phyloP scores from a whole-genome alignment of 2,888 invertebrate genomes.

The Subacronicta megacephala region DNA sequence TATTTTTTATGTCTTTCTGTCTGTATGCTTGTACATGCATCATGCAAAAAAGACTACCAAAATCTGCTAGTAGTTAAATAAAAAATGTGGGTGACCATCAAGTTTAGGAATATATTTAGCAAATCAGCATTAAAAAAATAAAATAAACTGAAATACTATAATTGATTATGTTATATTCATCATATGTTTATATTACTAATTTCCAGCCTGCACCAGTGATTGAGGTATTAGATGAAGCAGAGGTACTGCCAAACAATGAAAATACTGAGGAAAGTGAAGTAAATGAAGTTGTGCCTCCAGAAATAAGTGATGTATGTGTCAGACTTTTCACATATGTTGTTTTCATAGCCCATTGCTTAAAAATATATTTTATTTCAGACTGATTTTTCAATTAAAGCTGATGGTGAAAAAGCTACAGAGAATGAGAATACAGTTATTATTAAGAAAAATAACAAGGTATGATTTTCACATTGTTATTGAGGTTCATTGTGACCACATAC shows the following conservation, averaged over 20 bases:
- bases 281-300: slow-evolving; percentile 4
- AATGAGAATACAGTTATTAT: slow-evolving; percentile 27
- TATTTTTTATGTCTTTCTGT: too few species aligned
- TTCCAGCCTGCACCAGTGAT: slow-evolving; percentile 21
- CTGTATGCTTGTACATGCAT: too few species aligned
- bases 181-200: slow-evolving; percentile 3
- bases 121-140: too few species aligned
- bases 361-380: slow-evolving; percentile 30
- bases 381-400: slow-evolving; percentile 28
- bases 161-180: too few species aligned
- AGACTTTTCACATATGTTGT: not conserved
- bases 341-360: not conserved
- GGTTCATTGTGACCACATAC: not conserved
- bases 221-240: slow-evolving; percentile 9
- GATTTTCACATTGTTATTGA: not conserved
- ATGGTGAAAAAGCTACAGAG: slow-evolving; percentile 25
- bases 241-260: slow-evolving; percentile 9
- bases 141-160: too few species aligned
- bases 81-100: too few species aligned
- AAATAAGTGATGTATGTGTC: slow-evolving; percentile 27
- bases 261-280: slow-evolving; percentile 9
- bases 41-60: too few species aligned
- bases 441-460: slow-evolving; percentile 55
- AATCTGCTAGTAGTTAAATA: too few species aligned
- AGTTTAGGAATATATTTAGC: too few species aligned